A percentile compares a stretch with the other conserved stretches of the same genome.
phyloP scores from a whole-genome alignment of 2,888 invertebrate genomes.

The Boloria euphrosyne region DNA sequence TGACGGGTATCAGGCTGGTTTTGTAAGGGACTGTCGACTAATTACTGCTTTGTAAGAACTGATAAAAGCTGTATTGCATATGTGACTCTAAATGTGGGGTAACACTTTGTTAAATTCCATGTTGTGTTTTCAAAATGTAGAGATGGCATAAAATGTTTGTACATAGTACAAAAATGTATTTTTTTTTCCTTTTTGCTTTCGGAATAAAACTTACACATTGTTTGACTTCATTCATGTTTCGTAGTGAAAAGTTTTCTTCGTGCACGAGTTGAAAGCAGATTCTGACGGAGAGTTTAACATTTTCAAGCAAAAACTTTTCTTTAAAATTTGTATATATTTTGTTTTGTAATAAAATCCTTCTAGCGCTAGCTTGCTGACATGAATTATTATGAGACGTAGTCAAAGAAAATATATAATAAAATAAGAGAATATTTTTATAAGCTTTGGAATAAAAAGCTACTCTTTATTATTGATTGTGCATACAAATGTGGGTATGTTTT shows the following conservation, averaged over 20 bases:
- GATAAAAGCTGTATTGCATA: constrained; percentile 20
- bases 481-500: no score
- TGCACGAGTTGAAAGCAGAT: constrained; percentile 5
- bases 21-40: constrained; percentile 23
- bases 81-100: constrained; percentile 14
- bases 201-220: constrained; percentile 12
- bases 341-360: constrained; percentile 12
- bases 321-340: constrained; percentile 15
- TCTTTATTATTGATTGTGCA: background rate
- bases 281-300: constrained; percentile 12
- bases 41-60: constrained; percentile 30
- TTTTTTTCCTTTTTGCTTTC: background rate
- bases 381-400: constrained; percentile 8
- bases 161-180: background rate
- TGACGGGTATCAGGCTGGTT: constrained; percentile 20
- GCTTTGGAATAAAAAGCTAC: background rate
- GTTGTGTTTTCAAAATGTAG: background rate
- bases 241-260: constrained; percentile 13
- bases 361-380: constrained; percentile 2
- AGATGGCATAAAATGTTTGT: constrained; percentile 3
- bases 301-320: constrained; percentile 10
- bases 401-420: constrained; percentile 9
- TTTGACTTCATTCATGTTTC: constrained; percentile 9
- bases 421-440: constrained; percentile 11
- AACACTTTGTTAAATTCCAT: constrained; percentile 16